phyloP scores from a whole-genome alignment of 2,113 vertebrate genomes.

The Larimichthys polyactis region DNA sequence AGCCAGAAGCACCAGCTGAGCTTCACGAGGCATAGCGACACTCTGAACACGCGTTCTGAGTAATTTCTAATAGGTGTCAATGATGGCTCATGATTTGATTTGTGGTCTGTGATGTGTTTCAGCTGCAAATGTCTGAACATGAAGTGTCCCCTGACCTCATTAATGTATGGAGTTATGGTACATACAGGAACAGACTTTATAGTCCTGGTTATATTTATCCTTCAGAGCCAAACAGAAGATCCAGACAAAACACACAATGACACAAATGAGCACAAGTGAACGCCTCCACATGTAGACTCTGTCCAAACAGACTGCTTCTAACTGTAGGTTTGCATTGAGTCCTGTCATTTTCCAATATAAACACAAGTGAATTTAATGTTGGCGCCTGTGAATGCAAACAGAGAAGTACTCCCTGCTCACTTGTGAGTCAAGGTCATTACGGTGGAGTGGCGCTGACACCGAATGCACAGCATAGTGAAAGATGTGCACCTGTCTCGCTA shows the following conservation, averaged over 20 bases:
- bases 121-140: neutral
- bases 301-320: conserved; percentile 14
- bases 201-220: neutral
- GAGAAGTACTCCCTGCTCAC: neutral
- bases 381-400: conserved; percentile 14
- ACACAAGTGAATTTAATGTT: conserved; percentile 22
- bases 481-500: conserved; percentile 73
- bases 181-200: neutral
- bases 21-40: neutral
- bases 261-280: neutral
- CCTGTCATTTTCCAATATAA: conserved; percentile 9
- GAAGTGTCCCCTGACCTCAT: neutral
- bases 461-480: conserved; percentile 54
- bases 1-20: neutral
- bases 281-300: conserved; percentile 2
- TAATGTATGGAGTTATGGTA: neutral
- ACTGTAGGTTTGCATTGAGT: neutral
- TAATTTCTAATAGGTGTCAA: neutral
- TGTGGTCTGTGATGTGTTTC: neutral
- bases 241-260: conserved; percentile 12
- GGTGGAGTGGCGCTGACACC: conserved; percentile 27
- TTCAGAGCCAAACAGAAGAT: conserved; percentile 22
- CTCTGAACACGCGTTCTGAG: neutral
- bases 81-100: neutral
- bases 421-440: conserved; percentile 66